Base-by-base conservation (phyloP, 2,797 vertebrate genomes). In the Amniataba percoides region DNA sequence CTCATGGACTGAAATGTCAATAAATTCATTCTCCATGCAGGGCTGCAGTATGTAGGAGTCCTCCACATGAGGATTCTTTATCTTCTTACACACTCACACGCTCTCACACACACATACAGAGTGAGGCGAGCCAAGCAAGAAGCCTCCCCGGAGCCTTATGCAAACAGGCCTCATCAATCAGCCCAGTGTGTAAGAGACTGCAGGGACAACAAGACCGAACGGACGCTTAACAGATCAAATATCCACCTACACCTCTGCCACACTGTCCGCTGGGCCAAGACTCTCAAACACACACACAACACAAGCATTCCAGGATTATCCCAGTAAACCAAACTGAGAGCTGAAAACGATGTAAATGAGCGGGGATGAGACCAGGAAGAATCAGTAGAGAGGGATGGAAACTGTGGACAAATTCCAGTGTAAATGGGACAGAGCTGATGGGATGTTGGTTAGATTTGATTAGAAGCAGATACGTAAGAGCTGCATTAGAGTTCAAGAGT, bases 151-250 rank as follows among this genome's bases (percentile, higher is more conserved):
- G 88, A 84, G 89, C 78, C 51, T 64, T 6, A 64, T 68, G 86
- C 80, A 90, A 93, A 90, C 91, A 74, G 75, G 56, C 82, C 77
- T 90, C 92, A 94, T 95, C 88, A 86, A 91, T 93, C 92, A 92
- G 78, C 74, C 74, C 58, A 51, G 65, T 69, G 82, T 85, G 87
- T 87, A 80, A 83, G 76, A 80, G 84, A 85, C 87, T 86, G 72
- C 79, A 67, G 89, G 89, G 84, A 92, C 79, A 57, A 73, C 66
- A 70, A 82, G 87, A 93, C 59, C 49, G 62, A 90, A 74, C 19
- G 80, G 72, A 78, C 16, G 53, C 71, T 91, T 91, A 90, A 82
- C 81, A 82, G 85, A 92, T 91, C 89, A 92, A 91, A 91, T 83
- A 87, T 87, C 81, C 89, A 85, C 74, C 87, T 81, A 76, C 80